Evolutionary conservation across 2,888 invertebrate genomes (phyloP), one percentile per base, ranked within the genome.

Genomic region (Eupithecia subumbrata): DNA sequence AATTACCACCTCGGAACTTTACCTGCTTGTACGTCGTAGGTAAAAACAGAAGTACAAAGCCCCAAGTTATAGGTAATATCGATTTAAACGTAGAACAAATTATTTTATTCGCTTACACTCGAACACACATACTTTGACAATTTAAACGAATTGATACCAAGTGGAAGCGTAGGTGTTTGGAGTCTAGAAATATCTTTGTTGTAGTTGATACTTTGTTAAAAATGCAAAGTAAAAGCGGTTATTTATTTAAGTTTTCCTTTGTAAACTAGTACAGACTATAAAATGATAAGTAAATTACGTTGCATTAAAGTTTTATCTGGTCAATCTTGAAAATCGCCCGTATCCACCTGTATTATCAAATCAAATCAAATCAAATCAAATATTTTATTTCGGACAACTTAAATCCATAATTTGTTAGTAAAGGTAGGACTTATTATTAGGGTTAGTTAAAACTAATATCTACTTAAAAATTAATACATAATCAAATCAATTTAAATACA

Each of bases 1-100:
- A 70, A 72, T 72, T 66, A 76, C 72, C 66, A 37, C 48, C n/a
- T 56, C 14, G 37, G 48, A 69, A 73, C 60, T 69, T 69, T 45
- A 40, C 56, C 73, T 60, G 25, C 60, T 11, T 56, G 52, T n/a
- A 37, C 66, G 66, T 64, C 3, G 3, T 52, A n/a, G n/a, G 56
- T 68, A 73, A 56, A n/a, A n/a, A n/a, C n/a, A n/a, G n/a, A n/a
- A n/a, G 52, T n/a, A 52, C n/a, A n/a, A 1, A 22, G 14, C 48
- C 18, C 48, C 48, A 18, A 43, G 14, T n/a, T n/a, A n/a, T n/a
- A n/a, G 5, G 5, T 18, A 8, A 52, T n/a, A 52, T 52, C 52
- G 52, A n/a, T n/a, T 52, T 52, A 52, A 4, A 45, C 45, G 18
- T 45, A 45, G 40, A 40, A 40, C 5, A 45, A 45, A 45, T 5